A percentile compares a stretch with the other conserved stretches of the same genome.
Conservation (phyloP, 92 coral and sea anemone species). For the Diadumene lineata region DNA sequence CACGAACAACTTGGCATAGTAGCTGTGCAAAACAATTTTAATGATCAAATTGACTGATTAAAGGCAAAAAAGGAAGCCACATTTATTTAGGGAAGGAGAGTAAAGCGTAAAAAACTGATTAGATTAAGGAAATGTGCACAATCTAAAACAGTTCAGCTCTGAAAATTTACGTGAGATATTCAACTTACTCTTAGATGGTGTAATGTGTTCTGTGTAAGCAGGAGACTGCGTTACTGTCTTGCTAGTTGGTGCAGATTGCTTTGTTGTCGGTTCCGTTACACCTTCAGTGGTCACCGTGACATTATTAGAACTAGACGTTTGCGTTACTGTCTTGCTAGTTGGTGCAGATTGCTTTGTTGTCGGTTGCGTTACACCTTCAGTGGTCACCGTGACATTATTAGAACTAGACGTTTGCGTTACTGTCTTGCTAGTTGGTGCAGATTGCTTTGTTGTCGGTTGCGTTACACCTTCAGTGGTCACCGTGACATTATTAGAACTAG, state of each 20-base stretch:
- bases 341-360: neutral
- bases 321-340: neutral
- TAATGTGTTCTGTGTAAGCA: neutral
- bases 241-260: neutral
- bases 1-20: slow-evolving; percentile 32
- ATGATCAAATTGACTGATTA: too few species aligned
- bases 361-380: neutral
- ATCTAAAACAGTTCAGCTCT: neutral
- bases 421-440: neutral
- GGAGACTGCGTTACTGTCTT: neutral
- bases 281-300: slow-evolving; percentile 4
- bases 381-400: too few species aligned
- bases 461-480: too few species aligned
- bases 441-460: neutral
- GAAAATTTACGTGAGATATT: neutral
- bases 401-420: slow-evolving; percentile 1
- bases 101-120: neutral
- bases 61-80: too few species aligned
- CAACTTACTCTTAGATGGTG: neutral
- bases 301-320: slow-evolving; percentile 1
- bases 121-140: neutral
- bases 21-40: neutral
- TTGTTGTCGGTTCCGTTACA: neutral
- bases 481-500: too few species aligned
- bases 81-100: too few species aligned